These are phyloP conservation scores for Melanotaenia trifasciata DNA, from an alignment of 2,797 vertebrate species.

Conservation along the genomic window DNA sequence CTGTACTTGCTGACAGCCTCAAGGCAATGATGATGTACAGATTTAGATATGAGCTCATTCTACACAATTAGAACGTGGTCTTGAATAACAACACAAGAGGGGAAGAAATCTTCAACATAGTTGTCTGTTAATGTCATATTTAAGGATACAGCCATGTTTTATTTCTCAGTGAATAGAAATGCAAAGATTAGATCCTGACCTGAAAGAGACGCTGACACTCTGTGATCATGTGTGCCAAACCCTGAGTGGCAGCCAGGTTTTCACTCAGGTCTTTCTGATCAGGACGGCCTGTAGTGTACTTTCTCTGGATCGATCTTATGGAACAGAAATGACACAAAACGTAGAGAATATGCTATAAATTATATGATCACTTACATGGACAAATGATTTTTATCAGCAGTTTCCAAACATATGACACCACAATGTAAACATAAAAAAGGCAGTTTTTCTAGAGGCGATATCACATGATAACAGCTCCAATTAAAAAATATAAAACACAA, in stretches of 20 bases:
- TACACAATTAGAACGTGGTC: slow-evolving; percentile 20
- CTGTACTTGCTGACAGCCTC: slow-evolving; percentile 4
- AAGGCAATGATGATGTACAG: slow-evolving; percentile 31
- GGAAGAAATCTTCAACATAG: slow-evolving; percentile 17
- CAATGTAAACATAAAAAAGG: neutral
- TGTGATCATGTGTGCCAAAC: slow-evolving; percentile 96
- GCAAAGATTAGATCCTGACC: slow-evolving; percentile 77
- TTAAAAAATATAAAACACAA: neutral
- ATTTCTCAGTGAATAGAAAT: slow-evolving; percentile 17
- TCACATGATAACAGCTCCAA: neutral
- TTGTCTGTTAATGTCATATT: slow-evolving; percentile 18
- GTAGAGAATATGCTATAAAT: neutral
- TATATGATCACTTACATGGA: neutral
- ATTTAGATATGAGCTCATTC: slow-evolving; percentile 40
- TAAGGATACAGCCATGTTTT: neutral
- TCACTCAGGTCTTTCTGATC: slow-evolving; percentile 98
- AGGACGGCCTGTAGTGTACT: slow-evolving; percentile 93
- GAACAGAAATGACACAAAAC: neutral
- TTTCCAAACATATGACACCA: neutral
- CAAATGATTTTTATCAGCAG: neutral
- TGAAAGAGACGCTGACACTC: slow-evolving; percentile 94
- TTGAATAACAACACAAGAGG: slow-evolving; percentile 19
- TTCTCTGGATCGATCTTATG: slow-evolving; percentile 94
- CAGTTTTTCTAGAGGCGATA: neutral
- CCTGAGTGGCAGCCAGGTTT: slow-evolving; percentile 96